Conservation (phyloP, 2,888 invertebrate genomes). For the Dryobotodes eremita region DNA sequence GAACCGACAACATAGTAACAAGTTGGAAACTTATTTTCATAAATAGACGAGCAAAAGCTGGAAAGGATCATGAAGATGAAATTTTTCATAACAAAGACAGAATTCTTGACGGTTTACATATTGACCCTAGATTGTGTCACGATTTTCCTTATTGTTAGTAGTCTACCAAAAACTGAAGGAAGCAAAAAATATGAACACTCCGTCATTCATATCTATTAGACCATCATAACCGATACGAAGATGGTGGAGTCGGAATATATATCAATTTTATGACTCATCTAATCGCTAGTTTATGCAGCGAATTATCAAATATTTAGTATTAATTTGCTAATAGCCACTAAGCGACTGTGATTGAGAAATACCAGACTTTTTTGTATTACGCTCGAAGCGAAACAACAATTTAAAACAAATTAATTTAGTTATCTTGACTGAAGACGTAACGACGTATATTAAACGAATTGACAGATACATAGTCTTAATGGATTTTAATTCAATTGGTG, state of each 20-base stretch:
- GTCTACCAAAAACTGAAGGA: conserved; percentile 13
- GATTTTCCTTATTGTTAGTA: conserved; percentile 19
- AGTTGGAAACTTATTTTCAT: background rate
- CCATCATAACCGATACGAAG: conserved; percentile 25
- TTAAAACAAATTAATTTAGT: conserved; percentile 63
- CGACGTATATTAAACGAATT: conserved; percentile 59
- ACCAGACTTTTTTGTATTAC: conserved; percentile 57
- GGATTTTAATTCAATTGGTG: conserved; percentile 69
- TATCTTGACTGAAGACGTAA: conserved; percentile 51
- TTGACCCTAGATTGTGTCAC: conserved; percentile 15
- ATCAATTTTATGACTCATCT: conserved; percentile 55
- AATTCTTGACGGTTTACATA: conserved; percentile 22
- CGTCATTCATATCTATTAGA: conserved; percentile 8
- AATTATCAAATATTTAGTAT: conserved; percentile 63
- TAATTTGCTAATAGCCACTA: conserved; percentile 63
- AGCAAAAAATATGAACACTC: conserved; percentile 22
- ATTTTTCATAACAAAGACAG: conserved; percentile 1
- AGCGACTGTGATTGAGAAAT: conserved; percentile 56
- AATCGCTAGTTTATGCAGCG: conserved; percentile 52
- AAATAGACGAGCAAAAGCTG: background rate
- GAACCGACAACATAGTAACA: background rate
- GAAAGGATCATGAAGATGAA: background rate
- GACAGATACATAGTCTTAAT: conserved; percentile 59
- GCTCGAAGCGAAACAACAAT: conserved; percentile 61
- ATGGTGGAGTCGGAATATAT: conserved; percentile 22